phyloP scores from a whole-genome alignment of 1,140 invertebrate genomes.

The Prorops nasuta region DNA sequence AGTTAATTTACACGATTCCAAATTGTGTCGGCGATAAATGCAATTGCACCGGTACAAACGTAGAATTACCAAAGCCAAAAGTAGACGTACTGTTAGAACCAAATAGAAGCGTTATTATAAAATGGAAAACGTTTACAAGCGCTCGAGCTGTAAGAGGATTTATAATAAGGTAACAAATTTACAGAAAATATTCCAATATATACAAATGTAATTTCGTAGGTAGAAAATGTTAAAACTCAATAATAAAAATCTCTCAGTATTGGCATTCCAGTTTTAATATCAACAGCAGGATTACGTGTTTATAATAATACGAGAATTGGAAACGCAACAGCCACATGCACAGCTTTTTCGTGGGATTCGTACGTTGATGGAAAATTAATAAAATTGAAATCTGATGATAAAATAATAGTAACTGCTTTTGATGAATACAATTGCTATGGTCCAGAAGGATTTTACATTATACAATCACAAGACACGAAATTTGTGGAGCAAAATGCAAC shows the following conservation, averaged over 20 bases:
- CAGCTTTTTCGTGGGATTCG: conserved; percentile 27
- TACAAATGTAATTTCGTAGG: too few relatives aligned
- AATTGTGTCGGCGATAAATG: conserved; percentile 35
- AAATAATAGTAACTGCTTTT: conserved; percentile 36
- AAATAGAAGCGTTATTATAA: conserved; percentile 23
- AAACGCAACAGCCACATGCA: conserved; percentile 13
- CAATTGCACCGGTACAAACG: conserved; percentile 20
- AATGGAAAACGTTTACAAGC: conserved; percentile 29
- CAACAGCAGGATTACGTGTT: conserved; percentile 34
- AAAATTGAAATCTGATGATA: conserved; percentile 17
- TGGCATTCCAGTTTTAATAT: conserved; percentile 34
- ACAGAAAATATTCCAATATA: too few relatives aligned
- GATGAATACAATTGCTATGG: conserved; percentile 35
- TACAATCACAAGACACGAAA: conserved; percentile 12
- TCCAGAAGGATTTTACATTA: conserved; percentile 18
- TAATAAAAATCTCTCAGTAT: conserved; percentile 28
- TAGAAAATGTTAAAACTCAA: background rate
- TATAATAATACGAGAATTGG: conserved; percentile 42
- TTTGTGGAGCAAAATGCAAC: background rate
- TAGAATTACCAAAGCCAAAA: conserved; percentile 24
- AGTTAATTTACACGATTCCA: conserved; percentile 40
- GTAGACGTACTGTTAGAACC: conserved; percentile 18
- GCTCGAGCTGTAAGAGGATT: conserved; percentile 26
- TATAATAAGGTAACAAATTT: conserved; percentile 32
- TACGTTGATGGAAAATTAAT: conserved; percentile 14